Conservation (phyloP, 92 coral and sea anemone species). For the Umimayanthus chanpuru region DNA sequence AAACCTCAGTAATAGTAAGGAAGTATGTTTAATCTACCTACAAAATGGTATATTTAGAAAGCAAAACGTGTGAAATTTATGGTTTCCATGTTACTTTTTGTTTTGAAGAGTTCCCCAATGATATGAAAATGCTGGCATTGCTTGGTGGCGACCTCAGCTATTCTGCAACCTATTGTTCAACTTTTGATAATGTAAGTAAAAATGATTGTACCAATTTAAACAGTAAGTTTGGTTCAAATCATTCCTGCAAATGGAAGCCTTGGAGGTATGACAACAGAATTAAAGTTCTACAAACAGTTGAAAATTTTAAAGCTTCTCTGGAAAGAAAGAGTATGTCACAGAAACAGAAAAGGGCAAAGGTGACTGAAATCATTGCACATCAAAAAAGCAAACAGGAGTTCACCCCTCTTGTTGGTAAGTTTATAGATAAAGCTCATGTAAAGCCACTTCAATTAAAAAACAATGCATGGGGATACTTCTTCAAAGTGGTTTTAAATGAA, state of each 20-base stretch:
- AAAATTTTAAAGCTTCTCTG: not conserved
- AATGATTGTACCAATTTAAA: slow-evolving; percentile 26
- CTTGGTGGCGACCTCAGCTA: slow-evolving; percentile 39
- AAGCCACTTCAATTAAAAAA: slow-evolving; percentile 46
- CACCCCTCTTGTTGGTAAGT: slow-evolving; percentile 37
- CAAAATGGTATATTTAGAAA: slow-evolving; percentile 43
- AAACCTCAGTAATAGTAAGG: slow-evolving; percentile 34
- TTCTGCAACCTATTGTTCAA: slow-evolving; percentile 48
- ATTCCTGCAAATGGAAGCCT: slow-evolving; percentile 42
- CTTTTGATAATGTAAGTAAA: slow-evolving; percentile 43
- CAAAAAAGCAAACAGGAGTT: slow-evolving; percentile 47
- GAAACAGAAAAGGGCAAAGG: slow-evolving; percentile 15
- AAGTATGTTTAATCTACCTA: slow-evolving; percentile 32
- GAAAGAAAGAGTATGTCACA: not conserved
- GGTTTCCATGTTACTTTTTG: slow-evolving; percentile 43
- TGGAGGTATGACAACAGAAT: slow-evolving; percentile 36
- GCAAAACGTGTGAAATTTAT: slow-evolving; percentile 8
- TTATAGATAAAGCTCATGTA: slow-evolving; percentile 44
- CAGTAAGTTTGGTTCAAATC: slow-evolving; percentile 15
- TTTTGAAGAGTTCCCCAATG: slow-evolving; percentile 55
- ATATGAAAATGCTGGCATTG: slow-evolving; percentile 50
- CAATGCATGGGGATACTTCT: slow-evolving; percentile 49
- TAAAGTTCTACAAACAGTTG: slow-evolving; percentile 25
- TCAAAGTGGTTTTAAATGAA: slow-evolving; percentile 15
- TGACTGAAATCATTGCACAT: slow-evolving; percentile 32